These are phyloP conservation scores for Sebastes hubbsi DNA, from an alignment of 2,797 vertebrate genomes.

Conservation along the genomic window DNA sequence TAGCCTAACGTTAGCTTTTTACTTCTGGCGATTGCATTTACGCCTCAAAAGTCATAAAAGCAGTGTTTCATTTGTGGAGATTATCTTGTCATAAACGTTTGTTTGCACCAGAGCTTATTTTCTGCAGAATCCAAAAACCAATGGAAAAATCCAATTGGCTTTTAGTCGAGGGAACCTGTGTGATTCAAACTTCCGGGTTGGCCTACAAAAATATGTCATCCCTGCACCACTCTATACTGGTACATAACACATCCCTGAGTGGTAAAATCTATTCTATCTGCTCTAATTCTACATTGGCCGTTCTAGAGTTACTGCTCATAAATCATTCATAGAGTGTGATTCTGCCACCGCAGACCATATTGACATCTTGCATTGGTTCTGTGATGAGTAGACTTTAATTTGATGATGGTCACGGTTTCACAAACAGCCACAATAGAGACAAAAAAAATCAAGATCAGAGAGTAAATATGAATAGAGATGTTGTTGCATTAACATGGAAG, in stretches of 20 bases:
- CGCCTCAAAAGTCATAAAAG: no score
- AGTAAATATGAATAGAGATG: background rate
- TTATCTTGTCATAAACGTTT: no score
- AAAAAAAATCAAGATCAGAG: background rate
- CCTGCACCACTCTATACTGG: no score
- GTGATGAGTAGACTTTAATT: constrained; percentile 6
- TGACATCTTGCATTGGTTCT: constrained; percentile 13
- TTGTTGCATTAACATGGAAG: background rate
- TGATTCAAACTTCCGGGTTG: no score
- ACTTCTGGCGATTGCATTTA: no score
- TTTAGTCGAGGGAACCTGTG: no score
- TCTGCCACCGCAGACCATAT: constrained; percentile 20
- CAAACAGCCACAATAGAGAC: background rate
- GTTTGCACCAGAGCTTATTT: no score
- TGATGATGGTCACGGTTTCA: background rate
- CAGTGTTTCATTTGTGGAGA: no score
- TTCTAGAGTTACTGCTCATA: constrained; percentile 36
- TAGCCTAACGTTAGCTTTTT: no score
- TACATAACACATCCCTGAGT: background rate
- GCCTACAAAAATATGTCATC: no score
- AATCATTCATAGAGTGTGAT: constrained; percentile 53
- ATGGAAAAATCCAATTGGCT: no score
- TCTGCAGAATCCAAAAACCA: no score
- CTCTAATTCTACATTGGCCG: constrained; percentile 17
- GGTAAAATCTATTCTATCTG: constrained; percentile 5